A percentile compares a stretch with the other conserved stretches of the same genome.
These are phyloP conservation scores for Hyaena hyaena DNA, from an alignment of 2,113 vertebrate species.

Conservation along the genomic window DNA sequence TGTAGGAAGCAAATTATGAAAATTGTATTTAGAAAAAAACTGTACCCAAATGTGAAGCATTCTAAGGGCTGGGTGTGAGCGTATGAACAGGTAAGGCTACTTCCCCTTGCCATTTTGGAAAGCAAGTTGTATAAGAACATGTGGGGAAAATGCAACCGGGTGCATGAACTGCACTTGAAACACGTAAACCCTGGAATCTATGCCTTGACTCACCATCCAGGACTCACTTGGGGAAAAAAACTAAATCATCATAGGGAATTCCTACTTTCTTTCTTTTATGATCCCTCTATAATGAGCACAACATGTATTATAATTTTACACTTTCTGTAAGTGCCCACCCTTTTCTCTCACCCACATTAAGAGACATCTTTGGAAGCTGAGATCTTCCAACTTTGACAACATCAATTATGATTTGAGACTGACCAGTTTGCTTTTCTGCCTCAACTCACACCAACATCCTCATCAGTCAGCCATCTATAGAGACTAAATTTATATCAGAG, in stretches of 20 bases:
- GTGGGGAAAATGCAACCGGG: accelerated
- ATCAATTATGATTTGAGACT: background rate
- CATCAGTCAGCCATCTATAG: background rate
- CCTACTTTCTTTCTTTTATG: background rate
- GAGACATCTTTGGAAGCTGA: background rate
- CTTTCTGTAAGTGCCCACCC: background rate
- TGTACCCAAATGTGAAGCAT: background rate
- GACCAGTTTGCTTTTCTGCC: background rate
- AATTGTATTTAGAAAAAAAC: background rate
- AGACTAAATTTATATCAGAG: background rate
- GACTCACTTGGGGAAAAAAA: background rate
- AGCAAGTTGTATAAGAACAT: background rate
- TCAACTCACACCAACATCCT: background rate
- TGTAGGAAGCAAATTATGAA: background rate
- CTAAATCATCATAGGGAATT: background rate
- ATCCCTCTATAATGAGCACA: background rate
- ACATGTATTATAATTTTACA: background rate
- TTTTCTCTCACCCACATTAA: background rate
- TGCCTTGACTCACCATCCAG: background rate
- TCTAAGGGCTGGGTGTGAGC: background rate
- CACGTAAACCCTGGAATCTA: background rate
- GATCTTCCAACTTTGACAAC: background rate
- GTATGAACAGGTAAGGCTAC: background rate
- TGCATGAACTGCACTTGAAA: background rate
- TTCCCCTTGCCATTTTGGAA: background rate